Evolutionary conservation across 2,797 vertebrate genomes (phyloP).

Genomic region (Ceryle rudis): DNA sequence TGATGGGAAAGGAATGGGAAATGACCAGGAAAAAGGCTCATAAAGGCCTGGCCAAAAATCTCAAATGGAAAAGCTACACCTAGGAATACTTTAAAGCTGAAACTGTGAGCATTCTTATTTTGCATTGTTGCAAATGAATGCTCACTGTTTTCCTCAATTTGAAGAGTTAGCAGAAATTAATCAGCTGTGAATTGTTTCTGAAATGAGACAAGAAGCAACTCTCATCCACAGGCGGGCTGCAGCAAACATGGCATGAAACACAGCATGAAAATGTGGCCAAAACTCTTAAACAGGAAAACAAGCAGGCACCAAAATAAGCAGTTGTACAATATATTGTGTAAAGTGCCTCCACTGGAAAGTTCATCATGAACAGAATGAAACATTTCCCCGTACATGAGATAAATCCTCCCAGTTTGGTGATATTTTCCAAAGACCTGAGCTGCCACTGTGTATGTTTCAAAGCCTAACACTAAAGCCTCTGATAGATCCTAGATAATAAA

Average conservation of each 20-base stretch:
- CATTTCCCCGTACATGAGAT: background rate
- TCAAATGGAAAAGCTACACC: background rate
- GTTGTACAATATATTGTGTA: background rate
- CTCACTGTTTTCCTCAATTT: background rate
- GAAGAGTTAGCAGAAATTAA: conserved; percentile 15
- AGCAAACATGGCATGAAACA: conserved; percentile 32
- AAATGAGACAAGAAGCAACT: conserved; percentile 39
- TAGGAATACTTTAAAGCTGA: background rate
- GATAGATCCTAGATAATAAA: background rate
- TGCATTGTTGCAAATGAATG: background rate
- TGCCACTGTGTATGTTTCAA: background rate
- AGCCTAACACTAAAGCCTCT: background rate
- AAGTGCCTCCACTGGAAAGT: background rate
- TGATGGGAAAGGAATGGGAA: background rate
- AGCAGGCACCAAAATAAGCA: conserved; percentile 34
- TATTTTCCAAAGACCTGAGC: background rate
- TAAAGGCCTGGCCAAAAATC: background rate
- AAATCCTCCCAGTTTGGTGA: background rate
- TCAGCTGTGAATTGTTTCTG: conserved; percentile 43
- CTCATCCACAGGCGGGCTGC: background rate
- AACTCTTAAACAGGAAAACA: background rate
- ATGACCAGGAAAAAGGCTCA: background rate
- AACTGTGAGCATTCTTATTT: background rate
- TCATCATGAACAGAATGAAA: background rate
- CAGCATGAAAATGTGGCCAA: background rate